phyloP scores from a whole-genome alignment of 2,113 vertebrate genomes.

The Phoxinus phoxinus region DNA sequence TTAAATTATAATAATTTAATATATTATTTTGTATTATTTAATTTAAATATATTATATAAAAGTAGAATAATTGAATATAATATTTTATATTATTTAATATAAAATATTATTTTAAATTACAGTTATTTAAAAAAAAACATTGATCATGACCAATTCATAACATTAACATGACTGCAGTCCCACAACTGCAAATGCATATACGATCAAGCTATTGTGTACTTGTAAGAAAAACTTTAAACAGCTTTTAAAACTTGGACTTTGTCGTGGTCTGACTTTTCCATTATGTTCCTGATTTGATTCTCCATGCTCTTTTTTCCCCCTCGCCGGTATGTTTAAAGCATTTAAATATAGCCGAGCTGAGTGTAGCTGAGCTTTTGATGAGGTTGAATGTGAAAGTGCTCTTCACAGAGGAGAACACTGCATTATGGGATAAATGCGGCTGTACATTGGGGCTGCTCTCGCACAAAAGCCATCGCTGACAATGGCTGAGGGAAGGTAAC shows the following conservation, averaged over 20 bases:
- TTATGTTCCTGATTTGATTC: constrained; percentile 3
- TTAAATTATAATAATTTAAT: not conserved
- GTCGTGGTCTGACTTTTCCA: not conserved
- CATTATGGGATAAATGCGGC: constrained; percentile 28
- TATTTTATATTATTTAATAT: not conserved
- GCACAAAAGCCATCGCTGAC: constrained; percentile 23
- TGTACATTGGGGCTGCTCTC: constrained; percentile 13
- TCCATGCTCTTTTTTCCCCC: not conserved
- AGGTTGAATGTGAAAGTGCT: constrained; percentile 18
- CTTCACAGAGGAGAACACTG: constrained; percentile 24
- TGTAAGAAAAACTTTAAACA: not conserved
- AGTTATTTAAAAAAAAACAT: not conserved
- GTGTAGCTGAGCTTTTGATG: constrained; percentile 33
- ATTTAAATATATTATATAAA: not conserved
- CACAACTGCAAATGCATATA: not conserved
- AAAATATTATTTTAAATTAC: not conserved
- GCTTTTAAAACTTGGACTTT: constrained; percentile 12
- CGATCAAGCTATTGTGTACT: not conserved
- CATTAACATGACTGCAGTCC: not conserved
- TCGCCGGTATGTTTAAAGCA: not conserved
- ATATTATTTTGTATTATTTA: too few species aligned
- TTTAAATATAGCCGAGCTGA: constrained; percentile 31
- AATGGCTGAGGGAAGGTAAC: constrained; percentile 25
- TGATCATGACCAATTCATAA: not conserved
- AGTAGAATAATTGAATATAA: not conserved